Conservation (phyloP, 2,113 vertebrate genomes). For the Zapus hudsonius region DNA sequence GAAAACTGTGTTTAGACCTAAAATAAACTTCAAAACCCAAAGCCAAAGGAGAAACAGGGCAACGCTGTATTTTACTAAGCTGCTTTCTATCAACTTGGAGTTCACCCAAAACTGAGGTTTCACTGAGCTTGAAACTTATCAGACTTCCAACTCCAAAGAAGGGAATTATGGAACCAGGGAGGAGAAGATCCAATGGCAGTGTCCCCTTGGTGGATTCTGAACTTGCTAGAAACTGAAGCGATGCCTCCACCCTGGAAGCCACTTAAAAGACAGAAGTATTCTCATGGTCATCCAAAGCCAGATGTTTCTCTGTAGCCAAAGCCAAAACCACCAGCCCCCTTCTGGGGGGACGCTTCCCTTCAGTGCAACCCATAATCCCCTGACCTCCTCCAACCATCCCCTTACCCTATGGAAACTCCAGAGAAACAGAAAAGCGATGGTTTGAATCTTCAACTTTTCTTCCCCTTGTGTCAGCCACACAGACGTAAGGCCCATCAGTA, state of each 20-base stretch:
- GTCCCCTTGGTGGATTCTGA: neutral
- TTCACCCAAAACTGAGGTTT: neutral
- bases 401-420: neutral
- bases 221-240: neutral
- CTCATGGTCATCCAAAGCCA: constrained; percentile 19
- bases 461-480: neutral
- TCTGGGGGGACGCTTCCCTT: neutral
- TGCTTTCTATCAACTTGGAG: neutral
- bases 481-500: neutral
- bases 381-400: neutral
- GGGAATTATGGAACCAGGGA: neutral
- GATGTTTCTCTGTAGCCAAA: constrained; percentile 21
- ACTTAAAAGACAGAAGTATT: constrained; percentile 24
- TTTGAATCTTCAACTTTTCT: constrained; percentile 2
- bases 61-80: neutral
- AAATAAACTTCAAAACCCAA: constrained; percentile 15
- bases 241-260: neutral
- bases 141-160: neutral
- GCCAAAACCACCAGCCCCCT: neutral
- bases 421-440: constrained; percentile 13
- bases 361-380: neutral
- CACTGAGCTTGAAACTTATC: neutral
- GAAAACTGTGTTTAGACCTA: neutral
- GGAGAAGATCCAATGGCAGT: neutral
- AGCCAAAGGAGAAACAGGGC: neutral